Conservation (phyloP, 1,140 invertebrate genomes). For the Atta texana region DNA sequence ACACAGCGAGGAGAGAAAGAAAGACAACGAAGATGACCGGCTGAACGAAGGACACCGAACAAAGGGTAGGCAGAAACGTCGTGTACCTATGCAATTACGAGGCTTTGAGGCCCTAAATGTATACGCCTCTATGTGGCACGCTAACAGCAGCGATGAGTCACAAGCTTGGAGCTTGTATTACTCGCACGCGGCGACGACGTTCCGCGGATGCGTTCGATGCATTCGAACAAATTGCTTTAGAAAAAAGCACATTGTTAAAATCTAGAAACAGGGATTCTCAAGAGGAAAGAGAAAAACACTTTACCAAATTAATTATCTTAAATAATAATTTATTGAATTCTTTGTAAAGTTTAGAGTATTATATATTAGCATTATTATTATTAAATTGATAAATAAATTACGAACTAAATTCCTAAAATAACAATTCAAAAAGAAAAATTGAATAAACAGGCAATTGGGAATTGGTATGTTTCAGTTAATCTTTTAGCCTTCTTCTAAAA, state of each 20-base stretch:
- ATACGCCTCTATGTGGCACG: constrained; percentile 74
- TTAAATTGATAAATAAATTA: too few species aligned
- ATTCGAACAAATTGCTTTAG: constrained; percentile 38
- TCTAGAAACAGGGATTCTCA: background rate
- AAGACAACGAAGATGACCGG: constrained; percentile 44
- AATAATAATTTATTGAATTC: background rate
- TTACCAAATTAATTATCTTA: background rate
- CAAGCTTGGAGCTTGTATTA: constrained; percentile 40
- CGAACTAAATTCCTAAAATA: too few species aligned
- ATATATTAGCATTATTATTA: background rate
- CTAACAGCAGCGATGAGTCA: constrained; percentile 68
- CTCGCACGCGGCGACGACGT: constrained; percentile 29
- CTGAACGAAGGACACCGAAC: constrained; percentile 50
- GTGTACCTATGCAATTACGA: constrained; percentile 68
- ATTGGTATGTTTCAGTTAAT: too few species aligned
- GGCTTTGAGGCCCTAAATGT: constrained; percentile 64
- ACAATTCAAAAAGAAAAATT: too few species aligned
- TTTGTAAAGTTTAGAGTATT: background rate
- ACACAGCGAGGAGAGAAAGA: constrained; percentile 19
- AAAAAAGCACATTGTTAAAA: background rate
- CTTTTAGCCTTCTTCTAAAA: too few species aligned
- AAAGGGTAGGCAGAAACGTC: constrained; percentile 63
- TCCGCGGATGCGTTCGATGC: constrained; percentile 33
- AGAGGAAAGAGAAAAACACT: background rate
- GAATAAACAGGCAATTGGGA: too few species aligned